Conservation (phyloP, 2,113 vertebrate genomes). For the Lagopus muta region DNA sequence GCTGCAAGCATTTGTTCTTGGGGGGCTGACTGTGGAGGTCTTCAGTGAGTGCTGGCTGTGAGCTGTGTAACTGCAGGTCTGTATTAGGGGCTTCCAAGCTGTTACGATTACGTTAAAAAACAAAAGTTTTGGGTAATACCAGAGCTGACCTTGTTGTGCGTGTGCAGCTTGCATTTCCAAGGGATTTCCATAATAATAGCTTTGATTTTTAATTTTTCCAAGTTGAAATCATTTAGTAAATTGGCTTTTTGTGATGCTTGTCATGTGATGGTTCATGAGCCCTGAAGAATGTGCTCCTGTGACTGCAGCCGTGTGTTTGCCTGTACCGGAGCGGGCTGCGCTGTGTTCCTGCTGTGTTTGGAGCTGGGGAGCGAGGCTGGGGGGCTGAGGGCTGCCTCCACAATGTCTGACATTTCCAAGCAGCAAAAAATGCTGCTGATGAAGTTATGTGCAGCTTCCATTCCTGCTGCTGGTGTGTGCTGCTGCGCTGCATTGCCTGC, state of each 20-base stretch:
- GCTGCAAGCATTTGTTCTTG: not conserved
- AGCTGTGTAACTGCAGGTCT: not conserved
- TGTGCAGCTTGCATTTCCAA: slow-evolving; percentile 24
- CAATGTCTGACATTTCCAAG: not conserved
- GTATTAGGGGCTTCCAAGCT: not conserved
- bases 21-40: not conserved
- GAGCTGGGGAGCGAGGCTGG: not conserved
- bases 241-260: slow-evolving; percentile 48
- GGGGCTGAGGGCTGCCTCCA: not conserved
- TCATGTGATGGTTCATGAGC: slow-evolving; percentile 59
- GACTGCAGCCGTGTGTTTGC: slow-evolving; percentile 33
- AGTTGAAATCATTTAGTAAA: slow-evolving; percentile 47
- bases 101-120: not conserved
- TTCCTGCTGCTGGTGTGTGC: not conserved
- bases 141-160: not conserved
- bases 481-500: not conserved
- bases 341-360: slow-evolving; percentile 29
- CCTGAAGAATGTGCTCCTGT: slow-evolving; percentile 57
- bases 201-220: slow-evolving; percentile 23
- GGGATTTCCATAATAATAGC: slow-evolving; percentile 5
- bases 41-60: slow-evolving; percentile 1
- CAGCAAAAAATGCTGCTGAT: not conserved
- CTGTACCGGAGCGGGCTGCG: not conserved
- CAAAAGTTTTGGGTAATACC: not conserved
- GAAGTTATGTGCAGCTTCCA: not conserved